These are phyloP conservation scores for Sclerodermus sp. DNA, from an alignment of 2,888 invertebrate genomes.

Conservation along the genomic window DNA sequence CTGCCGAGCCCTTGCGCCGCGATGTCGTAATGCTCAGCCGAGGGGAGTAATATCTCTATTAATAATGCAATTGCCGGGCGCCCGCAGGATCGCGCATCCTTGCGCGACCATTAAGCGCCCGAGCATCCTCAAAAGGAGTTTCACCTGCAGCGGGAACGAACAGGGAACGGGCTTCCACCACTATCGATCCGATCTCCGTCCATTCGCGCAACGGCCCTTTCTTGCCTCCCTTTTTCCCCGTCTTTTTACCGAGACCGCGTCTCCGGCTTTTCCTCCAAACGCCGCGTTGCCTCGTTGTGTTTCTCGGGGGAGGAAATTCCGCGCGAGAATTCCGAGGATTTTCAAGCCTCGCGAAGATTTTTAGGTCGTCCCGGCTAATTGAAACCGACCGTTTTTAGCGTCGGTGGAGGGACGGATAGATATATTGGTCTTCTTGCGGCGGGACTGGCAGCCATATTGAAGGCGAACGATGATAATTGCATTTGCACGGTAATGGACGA, in stretches of 20 bases:
- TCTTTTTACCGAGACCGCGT: too few species aligned
- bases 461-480: conserved; percentile 44
- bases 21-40: conserved; percentile 44
- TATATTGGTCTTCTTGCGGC: conserved; percentile 24
- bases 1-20: conserved; percentile 26
- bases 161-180: too few species aligned
- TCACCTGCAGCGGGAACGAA: conserved; percentile 8
- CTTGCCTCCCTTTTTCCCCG: too few species aligned
- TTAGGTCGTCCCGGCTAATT: conserved; percentile 16
- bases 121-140: conserved; percentile 12
- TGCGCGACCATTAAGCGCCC: conserved; percentile 37
- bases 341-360: neutral
- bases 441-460: conserved; percentile 11
- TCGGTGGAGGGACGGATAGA: conserved; percentile 16
- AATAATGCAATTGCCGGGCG: conserved; percentile 52
- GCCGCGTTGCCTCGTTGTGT: too few species aligned
- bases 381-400: conserved; percentile 23
- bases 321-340: too few species aligned
- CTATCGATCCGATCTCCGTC: too few species aligned
- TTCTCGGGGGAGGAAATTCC: too few species aligned
- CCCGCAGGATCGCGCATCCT: conserved; percentile 39
- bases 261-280: too few species aligned
- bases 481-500: conserved; percentile 48
- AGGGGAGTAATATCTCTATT: conserved; percentile 52
- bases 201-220: too few species aligned